Evolutionary conservation across 2,797 vertebrate species (phyloP).

Genomic region (Phrynocephalus forsythii): DNA sequence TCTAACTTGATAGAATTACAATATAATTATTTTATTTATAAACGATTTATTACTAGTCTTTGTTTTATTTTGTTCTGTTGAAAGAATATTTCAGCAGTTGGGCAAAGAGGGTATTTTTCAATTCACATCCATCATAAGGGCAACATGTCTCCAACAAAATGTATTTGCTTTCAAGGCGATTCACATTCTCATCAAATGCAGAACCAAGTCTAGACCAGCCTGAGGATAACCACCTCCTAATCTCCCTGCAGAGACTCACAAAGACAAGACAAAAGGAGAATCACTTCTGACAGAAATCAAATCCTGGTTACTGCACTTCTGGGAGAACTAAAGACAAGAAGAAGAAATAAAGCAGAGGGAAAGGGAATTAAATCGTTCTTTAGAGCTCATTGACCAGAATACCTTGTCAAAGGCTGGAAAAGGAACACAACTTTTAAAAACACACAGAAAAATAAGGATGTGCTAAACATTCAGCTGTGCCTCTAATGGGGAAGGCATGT

Average conservation of each 20-base stretch:
- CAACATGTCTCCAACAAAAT: conserved; percentile 50
- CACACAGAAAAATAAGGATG: neutral
- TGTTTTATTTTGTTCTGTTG: conserved; percentile 14
- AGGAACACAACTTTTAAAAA: conserved; percentile 36
- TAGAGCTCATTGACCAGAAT: conserved; percentile 49
- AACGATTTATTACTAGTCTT: neutral
- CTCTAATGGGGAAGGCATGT: conserved; percentile 10
- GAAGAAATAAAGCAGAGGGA: conserved; percentile 37
- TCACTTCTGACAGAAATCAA: conserved; percentile 76
- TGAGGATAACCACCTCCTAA: conserved; percentile 66
- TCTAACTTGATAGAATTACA: neutral
- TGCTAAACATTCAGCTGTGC: conserved; percentile 2
- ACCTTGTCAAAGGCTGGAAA: conserved; percentile 41
- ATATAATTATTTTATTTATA: neutral
- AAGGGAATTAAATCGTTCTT: conserved; percentile 56
- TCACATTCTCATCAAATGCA: conserved; percentile 71
- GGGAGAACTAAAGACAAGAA: conserved; percentile 63
- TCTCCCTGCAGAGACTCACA: conserved; percentile 62
- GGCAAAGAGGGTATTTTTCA: conserved; percentile 53
- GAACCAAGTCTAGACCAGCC: conserved; percentile 68
- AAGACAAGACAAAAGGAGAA: conserved; percentile 70
- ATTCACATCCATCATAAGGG: conserved; percentile 45
- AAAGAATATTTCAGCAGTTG: conserved; percentile 35
- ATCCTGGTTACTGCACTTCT: conserved; percentile 68
- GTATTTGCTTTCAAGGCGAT: conserved; percentile 72